phyloP scores from a whole-genome alignment of 2,797 vertebrate genomes.

The Catostomus latipinnis region DNA sequence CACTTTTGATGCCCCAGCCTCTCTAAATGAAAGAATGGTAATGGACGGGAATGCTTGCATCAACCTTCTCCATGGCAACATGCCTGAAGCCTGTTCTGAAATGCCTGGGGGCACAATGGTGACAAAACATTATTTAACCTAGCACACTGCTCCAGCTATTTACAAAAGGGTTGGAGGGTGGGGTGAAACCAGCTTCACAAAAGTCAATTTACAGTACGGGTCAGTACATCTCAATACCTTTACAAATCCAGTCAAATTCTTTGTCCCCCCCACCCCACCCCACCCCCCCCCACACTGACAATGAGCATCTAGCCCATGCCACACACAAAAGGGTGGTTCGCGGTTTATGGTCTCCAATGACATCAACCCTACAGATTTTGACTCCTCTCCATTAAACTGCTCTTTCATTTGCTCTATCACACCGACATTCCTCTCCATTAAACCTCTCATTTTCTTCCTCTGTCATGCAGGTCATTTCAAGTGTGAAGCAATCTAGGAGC shows the following conservation, averaged over 20 bases:
- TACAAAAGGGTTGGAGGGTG: constrained; percentile 64
- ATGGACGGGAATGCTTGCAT: constrained; percentile 57
- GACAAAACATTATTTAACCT: constrained; percentile 71
- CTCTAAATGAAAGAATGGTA: constrained; percentile 16
- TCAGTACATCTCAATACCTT: constrained; percentile 84
- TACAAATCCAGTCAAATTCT: constrained; percentile 79
- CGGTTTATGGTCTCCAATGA: constrained; percentile 74
- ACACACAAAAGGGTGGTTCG: constrained; percentile 70
- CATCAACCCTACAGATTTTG: constrained; percentile 77
- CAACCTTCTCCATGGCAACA: constrained; percentile 71
- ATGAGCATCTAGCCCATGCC: constrained; percentile 69
- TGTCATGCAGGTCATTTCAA: constrained; percentile 62
- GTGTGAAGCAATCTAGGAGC: constrained; percentile 40
- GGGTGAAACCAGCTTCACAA: constrained; percentile 67
- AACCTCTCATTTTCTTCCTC: constrained; percentile 29
- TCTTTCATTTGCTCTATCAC: constrained; percentile 41
- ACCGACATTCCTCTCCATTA: background rate
- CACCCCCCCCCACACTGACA: constrained; percentile 61
- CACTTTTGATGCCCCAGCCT: background rate
- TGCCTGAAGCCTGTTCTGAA: constrained; percentile 62
- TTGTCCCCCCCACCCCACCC: constrained; percentile 66
- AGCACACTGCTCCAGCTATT: constrained; percentile 69
- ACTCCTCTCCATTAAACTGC: constrained; percentile 75
- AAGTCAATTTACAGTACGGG: constrained; percentile 82
- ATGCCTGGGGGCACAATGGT: constrained; percentile 40